Evolutionary conservation across 1,140 invertebrate genomes (phyloP), one percentile per base, ranked within the genome.

Genomic region (Centruroides sculpturatus): DNA sequence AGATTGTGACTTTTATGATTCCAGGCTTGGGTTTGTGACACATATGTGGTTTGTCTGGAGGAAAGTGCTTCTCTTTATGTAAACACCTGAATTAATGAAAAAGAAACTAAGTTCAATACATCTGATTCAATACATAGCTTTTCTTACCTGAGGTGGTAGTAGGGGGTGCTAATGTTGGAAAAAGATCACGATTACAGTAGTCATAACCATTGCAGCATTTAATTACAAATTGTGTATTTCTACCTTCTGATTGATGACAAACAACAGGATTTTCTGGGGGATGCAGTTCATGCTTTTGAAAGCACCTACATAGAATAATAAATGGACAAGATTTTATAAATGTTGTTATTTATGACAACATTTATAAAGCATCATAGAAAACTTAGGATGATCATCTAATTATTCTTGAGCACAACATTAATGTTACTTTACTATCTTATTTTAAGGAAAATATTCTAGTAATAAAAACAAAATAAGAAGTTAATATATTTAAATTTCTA

Each of bases 241-340:
- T 72, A 66, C 72, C 69, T 62, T 73, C 67, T n/a, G 80, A 74
- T 69, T 77, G 74, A 73, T 81, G 80, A 75, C 85, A 87, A 75
- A 74, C 76, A 64, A 78, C 73, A 51, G 84, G 82, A 64, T 78
- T 75, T 74, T 85, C 85, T 66, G 83, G 83, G 68, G 85, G 85
- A 71, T 86, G 83, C 78, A 82, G 82, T 65, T 81, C 72, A 66
- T 74, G 74, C 77, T 77, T 78, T 69, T 82, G 71, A 68, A 86
- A 74, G 75, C 86, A 88, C 73, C 85, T 86, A 79, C 11, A 59
- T 55, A 47, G 12, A 55, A 60, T 35, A 46, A 58, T 13, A 35
- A 41, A 54, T 13, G 23, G 47, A 54, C 1, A 54, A 59, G 34
- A 9, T 8, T 41, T 41, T 41, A 41, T 41, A 41, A 41, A 41